phyloP scores from a whole-genome alignment of 2,797 vertebrate species.

The Cephalopachus bancanus region DNA sequence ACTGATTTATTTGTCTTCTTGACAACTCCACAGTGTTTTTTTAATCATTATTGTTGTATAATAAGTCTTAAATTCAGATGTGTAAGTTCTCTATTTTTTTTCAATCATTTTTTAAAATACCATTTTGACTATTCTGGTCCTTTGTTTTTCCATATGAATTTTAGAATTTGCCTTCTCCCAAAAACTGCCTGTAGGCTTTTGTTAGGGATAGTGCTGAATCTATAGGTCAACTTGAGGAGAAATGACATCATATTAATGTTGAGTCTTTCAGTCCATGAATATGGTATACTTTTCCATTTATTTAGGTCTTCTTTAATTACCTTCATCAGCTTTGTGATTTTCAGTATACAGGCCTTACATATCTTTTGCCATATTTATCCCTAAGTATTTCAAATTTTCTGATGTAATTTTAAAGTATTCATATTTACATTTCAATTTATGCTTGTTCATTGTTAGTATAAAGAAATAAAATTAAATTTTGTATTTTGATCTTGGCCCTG shows the following conservation, averaged over 20 bases:
- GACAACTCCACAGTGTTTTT: background rate
- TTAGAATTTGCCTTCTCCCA: background rate
- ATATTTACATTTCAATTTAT: background rate
- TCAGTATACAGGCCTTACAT: background rate
- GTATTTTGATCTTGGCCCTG: background rate
- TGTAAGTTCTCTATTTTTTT: background rate
- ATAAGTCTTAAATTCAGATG: background rate
- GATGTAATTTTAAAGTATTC: background rate
- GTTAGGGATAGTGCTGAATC: background rate
- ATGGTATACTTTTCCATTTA: too few relatives aligned
- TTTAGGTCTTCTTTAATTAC: too few relatives aligned
- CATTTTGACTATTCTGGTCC: too few relatives aligned
- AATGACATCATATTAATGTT: too few relatives aligned
- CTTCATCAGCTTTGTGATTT: too few relatives aligned
- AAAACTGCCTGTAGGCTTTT: background rate
- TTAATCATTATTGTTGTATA: background rate
- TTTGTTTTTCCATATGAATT: too few relatives aligned
- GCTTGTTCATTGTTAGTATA: background rate
- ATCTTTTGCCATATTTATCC: background rate
- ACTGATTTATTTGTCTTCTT: background rate
- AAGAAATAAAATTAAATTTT: background rate
- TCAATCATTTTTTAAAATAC: too few relatives aligned
- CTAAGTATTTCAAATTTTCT: background rate
- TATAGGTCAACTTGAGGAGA: background rate
- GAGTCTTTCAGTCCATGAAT: too few relatives aligned